Conservation (phyloP, 2,797 vertebrate genomes). For the Oceanodroma leucorhoa region DNA sequence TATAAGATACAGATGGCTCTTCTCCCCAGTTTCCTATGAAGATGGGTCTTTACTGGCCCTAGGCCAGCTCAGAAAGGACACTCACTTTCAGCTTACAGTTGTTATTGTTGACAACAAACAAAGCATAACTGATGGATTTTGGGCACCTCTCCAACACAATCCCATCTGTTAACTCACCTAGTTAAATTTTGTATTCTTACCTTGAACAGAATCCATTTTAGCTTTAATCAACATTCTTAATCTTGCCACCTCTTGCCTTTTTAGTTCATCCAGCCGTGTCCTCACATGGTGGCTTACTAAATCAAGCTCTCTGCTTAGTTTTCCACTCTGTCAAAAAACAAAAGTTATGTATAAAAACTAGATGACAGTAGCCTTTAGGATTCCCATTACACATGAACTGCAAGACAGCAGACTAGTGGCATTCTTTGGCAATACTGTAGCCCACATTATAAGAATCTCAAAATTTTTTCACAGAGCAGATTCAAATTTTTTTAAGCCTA, state of each 20-base stretch:
- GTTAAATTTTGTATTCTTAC: slow-evolving; percentile 70
- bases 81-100: not conserved
- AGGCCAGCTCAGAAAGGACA: not conserved
- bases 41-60: not conserved
- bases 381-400: not conserved
- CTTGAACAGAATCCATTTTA: slow-evolving; percentile 91
- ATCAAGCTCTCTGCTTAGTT: slow-evolving; percentile 93
- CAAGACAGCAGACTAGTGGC: not conserved
- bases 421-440: not conserved
- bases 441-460: not conserved
- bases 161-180: not conserved
- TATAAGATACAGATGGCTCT: not conserved
- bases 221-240: slow-evolving; percentile 95
- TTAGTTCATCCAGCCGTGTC: slow-evolving; percentile 93
- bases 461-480: not conserved
- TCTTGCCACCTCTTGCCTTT: slow-evolving; percentile 93
- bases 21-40: not conserved
- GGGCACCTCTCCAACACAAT: not conserved
- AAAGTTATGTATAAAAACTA: not conserved
- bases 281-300: slow-evolving; percentile 95
- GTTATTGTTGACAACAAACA: not conserved
- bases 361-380: not conserved
- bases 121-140: not conserved
- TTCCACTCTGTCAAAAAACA: slow-evolving; percentile 84
- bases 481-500: not conserved